Percentiles rank a stretch among this genome's conserved stretches.
These are phyloP conservation scores for Chalcosyrphus nemorum DNA, from an alignment of 2,888 invertebrate species.

Conservation along the genomic window DNA sequence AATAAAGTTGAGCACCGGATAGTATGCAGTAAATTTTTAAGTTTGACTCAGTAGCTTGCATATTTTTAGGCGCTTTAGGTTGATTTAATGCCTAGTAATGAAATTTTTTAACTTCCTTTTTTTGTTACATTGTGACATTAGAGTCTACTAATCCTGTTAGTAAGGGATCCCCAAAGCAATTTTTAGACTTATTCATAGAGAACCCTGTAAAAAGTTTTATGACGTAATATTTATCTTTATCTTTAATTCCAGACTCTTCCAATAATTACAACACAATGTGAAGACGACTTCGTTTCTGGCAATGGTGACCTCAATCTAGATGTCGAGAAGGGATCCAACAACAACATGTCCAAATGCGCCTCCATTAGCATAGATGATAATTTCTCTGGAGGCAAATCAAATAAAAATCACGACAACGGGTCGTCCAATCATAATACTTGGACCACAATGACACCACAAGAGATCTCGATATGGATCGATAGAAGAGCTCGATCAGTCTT, in stretches of 20 bases:
- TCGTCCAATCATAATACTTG: constrained; percentile 83
- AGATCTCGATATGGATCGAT: constrained; percentile 94
- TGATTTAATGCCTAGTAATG: no score
- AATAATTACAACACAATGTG: constrained; percentile 87
- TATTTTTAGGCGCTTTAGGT: no score
- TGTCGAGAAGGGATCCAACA: constrained; percentile 69
- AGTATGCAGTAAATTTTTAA: no score
- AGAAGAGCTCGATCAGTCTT: constrained; percentile 88
- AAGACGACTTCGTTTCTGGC: constrained; percentile 82
- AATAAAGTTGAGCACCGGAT: no score
- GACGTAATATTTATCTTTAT: no score
- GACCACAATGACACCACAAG: constrained; percentile 94
- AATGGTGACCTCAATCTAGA: constrained; percentile 74
- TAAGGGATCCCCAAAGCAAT: no score
- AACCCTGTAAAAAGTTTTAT: no score
- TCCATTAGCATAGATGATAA: constrained; percentile 74
- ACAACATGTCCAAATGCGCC: constrained; percentile 69
- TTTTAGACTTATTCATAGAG: no score
- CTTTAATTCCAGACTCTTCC: constrained; percentile 83
- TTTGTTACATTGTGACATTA: no score
- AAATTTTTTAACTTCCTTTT: no score
- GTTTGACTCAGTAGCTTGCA: no score
- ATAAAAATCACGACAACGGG: constrained; percentile 76
- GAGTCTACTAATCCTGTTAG: no score
- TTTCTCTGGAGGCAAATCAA: constrained; percentile 35